A percentile compares a stretch with the other conserved stretches of the same genome.
Evolutionary conservation across 2,113 vertebrate genomes (phyloP).

Genomic region (Desmodus rotundus): DNA sequence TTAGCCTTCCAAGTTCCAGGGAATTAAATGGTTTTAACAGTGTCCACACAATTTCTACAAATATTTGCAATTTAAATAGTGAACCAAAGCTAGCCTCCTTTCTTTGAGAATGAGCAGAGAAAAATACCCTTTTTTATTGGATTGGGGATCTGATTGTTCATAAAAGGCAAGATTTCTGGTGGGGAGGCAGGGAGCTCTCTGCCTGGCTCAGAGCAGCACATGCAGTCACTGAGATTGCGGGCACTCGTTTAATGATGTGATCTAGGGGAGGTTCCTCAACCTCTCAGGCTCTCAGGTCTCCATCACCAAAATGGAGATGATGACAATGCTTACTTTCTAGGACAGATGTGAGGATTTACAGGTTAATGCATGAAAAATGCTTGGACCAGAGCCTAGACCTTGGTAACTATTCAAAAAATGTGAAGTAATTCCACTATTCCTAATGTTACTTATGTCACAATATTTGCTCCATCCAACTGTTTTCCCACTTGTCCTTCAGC

Average conservation of each 20-base stretch:
- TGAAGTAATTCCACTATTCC: neutral
- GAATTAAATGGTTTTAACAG: neutral
- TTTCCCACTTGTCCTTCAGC: neutral
- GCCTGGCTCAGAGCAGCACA: neutral
- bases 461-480: neutral
- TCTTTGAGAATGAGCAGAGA: neutral
- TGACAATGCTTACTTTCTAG: neutral
- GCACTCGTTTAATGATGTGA: neutral
- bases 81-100: neutral
- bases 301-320: neutral
- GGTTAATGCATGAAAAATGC: neutral
- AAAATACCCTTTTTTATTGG: neutral
- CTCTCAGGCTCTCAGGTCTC: neutral
- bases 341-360: neutral
- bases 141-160: neutral
- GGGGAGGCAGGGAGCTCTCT: neutral
- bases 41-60: neutral
- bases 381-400: neutral
- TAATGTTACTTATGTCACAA: neutral
- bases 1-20: neutral
- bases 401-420: neutral
- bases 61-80: neutral
- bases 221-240: neutral
- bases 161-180: neutral
- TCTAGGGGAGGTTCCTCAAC: neutral